Evolutionary conservation across 2,888 invertebrate genomes (phyloP), one percentile per base, ranked within the genome.

Genomic region (Caenorhabditis sp.): DNA sequence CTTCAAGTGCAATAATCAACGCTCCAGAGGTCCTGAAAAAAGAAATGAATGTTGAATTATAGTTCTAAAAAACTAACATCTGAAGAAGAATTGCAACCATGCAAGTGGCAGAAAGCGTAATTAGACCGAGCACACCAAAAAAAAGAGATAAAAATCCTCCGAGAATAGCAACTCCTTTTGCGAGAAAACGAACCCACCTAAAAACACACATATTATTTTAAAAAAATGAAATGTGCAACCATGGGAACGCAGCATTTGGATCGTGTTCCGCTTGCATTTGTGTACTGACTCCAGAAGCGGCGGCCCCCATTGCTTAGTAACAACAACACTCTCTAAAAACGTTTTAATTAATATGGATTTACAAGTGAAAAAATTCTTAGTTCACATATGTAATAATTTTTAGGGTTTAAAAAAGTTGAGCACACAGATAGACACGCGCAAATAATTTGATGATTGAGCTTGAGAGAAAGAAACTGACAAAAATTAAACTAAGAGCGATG

Each of bases 1-100:
- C 97, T 93, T 98, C 98, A 90, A 97, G 94, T 55, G 95, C 95
- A 88, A 97, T 94, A 81, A 96, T 95, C 82, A 96, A 91, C 93
- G 98, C 96, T 50, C 97, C 98, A 82, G 95, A 95, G 83, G 96
- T 91, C 91, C 94, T 47, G 47, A 18, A 9, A 40, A 40, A 18
- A 24, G 47, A 47, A 26, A 37, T 24, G 26, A 58, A 58, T 37
- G 18, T 53, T n/a, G 47, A 8, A 22, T 26, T n/a, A n/a, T 50
- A 6, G 32, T 32, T 9, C 9, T 9, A 6, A 58, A 24, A 47
- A n/a, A 81, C 86, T 84, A 61, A 90, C 90, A 91, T 82, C 77
- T 91, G 91, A 13, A 91, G 78, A 18, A 91, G 86, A 40, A 88
- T 85, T 20, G 91, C 91, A 24, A 90, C 76, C 70, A 91, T 90